Evolutionary conservation across 2,113 vertebrate species (phyloP), one percentile per base, ranked within the genome.

Genomic region (Tragelaphus buxtoni): DNA sequence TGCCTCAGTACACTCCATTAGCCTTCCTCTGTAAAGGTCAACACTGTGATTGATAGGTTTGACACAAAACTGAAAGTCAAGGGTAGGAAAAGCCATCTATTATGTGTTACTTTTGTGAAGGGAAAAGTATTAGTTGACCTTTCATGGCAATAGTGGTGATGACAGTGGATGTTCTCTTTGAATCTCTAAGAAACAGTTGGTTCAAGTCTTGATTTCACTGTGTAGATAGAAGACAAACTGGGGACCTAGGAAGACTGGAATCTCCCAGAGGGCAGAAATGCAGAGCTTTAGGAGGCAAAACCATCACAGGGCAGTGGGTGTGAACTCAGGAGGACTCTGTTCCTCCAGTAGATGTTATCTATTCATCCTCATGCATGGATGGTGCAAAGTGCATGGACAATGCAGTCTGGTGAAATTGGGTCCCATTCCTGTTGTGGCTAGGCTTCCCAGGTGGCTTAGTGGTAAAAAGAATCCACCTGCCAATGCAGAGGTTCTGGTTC

Each of bases 11-110:
- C 96, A 96, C 97, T 97, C 96, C 39, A 88, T 77, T 76, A 97
- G 97, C 95, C 88, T 98, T 98, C 97, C 92, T 86, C 53, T 85
- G 55, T 96, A 96, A 98, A 98, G 96, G 90, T 96, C 94, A 97
- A 26, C 32, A 39, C 32, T 95, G 63, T 95, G 94, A 98, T 97
- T 80, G 88, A 95, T 97, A 95, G 49, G 69, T 95, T 97, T 97
- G 96, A 97, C 97, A 96, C 90, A 97, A 97, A 98, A 96, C 84
- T 88, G 97, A 97, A 97, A 96, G 93, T 96, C 76, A 88, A 93
- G 60, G 92, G 95, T 97, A 97, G 97, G 96, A 97, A 98, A 97
- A 47, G 61, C 84, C 82, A 97, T 96, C 96, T 96, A 77, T 95
- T 97, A 58, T 97, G 98, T 97, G 88, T 42, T 77, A 26, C 35